Percentiles rank a stretch among this genome's conserved stretches.
Evolutionary conservation across 2,797 vertebrate species (phyloP).

Genomic region (Acrossocheilus fasciatus): DNA sequence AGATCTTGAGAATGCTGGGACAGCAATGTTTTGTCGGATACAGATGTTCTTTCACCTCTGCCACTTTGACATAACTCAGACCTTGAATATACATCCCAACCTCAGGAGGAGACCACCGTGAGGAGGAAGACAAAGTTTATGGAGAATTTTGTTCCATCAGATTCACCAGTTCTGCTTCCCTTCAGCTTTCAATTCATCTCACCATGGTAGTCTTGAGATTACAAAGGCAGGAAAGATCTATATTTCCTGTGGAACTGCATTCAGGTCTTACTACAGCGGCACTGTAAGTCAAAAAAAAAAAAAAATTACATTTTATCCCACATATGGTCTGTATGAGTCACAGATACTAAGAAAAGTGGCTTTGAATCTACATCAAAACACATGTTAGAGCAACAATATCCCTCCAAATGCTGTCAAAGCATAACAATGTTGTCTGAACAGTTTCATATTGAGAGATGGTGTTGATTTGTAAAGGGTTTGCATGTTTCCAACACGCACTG

Average conservation of each 20-base stretch:
- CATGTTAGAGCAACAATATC: not conserved
- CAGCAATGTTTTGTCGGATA: not conserved
- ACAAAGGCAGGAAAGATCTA: not conserved
- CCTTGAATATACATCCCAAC: not conserved
- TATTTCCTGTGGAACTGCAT: not conserved
- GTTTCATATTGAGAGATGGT: slow-evolving; percentile 9
- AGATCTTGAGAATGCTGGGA: not conserved
- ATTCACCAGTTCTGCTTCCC: slow-evolving; percentile 5
- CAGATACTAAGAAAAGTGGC: not conserved
- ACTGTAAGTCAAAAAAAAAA: not conserved
- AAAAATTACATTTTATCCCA: not conserved
- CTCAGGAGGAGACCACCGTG: not conserved
- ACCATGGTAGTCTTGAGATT: not conserved
- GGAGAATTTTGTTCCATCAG: not conserved
- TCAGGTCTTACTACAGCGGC: not conserved
- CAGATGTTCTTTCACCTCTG: slow-evolving; percentile 15
- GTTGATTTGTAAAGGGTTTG: slow-evolving; percentile 21
- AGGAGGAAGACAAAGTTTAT: not conserved
- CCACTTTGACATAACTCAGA: slow-evolving; percentile 15
- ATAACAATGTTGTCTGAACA: not conserved
- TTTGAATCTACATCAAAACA: slow-evolving; percentile 15
- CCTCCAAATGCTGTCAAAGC: not conserved
- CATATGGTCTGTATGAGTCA: not conserved
- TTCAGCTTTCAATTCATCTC: slow-evolving; percentile 9
- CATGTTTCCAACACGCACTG: not conserved